Conservation (phyloP, 2,797 vertebrate genomes). For the Buceros bicornis region DNA sequence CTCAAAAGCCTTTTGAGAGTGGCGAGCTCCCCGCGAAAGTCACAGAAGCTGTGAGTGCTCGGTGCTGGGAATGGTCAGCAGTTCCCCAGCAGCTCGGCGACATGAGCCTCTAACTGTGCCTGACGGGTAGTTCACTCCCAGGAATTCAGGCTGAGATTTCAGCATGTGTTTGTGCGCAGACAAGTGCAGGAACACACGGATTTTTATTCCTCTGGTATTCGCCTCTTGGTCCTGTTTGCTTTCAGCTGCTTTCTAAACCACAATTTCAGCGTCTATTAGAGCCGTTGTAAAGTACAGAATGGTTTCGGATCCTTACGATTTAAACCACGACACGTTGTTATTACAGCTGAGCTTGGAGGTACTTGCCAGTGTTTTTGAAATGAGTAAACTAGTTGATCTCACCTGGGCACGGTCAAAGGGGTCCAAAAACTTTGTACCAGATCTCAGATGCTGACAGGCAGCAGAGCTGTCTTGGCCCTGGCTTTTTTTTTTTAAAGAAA, state of each 20-base stretch:
- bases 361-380: background rate
- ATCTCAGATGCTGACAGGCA: background rate
- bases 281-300: conserved; percentile 52
- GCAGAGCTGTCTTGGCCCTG: background rate
- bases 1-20: background rate
- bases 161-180: background rate
- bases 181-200: background rate
- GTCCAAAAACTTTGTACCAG: background rate
- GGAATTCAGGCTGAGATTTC: background rate
- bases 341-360: conserved; percentile 59
- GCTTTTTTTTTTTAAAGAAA: background rate
- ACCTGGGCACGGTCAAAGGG: background rate
- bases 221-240: conserved; percentile 37
- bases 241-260: conserved; percentile 49
- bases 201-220: background rate
- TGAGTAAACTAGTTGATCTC: background rate
- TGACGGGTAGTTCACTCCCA: background rate
- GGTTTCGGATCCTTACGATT: conserved; percentile 12
- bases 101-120: background rate
- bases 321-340: conserved; percentile 32
- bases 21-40: background rate
- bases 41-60: background rate
- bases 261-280: conserved; percentile 65
- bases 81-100: background rate
- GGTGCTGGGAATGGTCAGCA: background rate